Evolutionary conservation across 2,113 vertebrate species (phyloP), one percentile per base, ranked within the genome.

Genomic region (Gobius niger): DNA sequence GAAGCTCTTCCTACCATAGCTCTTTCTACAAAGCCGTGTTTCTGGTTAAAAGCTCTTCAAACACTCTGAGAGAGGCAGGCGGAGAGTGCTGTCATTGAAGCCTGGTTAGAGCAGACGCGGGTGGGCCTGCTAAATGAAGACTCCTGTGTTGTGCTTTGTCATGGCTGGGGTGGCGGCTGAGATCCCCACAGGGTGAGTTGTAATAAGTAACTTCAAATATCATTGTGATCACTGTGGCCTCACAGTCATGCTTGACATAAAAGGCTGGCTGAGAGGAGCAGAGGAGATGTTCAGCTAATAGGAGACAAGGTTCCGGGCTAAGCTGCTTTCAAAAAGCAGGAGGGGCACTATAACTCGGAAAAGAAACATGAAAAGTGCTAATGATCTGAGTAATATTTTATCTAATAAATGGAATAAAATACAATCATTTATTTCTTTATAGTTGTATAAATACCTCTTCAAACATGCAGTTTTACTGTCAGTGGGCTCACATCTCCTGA

Each of bases 171-270:
- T 70, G 72, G 72, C 67, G 70, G 76, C 76, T 68, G 42, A 62
- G 73, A 56, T 76, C 77, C 78, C 73, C 24, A 15, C 46, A 52
- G 61, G 54, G 47, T 15, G 19, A 13, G 68, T 65, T 74, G 69
- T 78, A 61, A 67, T 71, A 84, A 78, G 62, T 76, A 57, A 74
- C 78, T 77, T 80, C 63, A 73, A 67, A 82, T 80, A 71, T 61
- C 40, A 53, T 6, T 15, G 73, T 70, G 75, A 80, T 73, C 66
- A 67, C 51, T 47, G 74, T 72, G 15, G 67, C 69, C 70, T 67
- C 59, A 11, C 40, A 47, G 67, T 63, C 24, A 6, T 44, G 49
- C 61, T 41, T 24, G 52, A 64, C 67, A 78, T 67, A 75, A 63
- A 16, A 57, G 56, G 68, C 76, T 65, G 72, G 70, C 60, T 10